Base-by-base conservation (phyloP, 2,113 vertebrate genomes). In the Eretmodus cyanostictus region DNA sequence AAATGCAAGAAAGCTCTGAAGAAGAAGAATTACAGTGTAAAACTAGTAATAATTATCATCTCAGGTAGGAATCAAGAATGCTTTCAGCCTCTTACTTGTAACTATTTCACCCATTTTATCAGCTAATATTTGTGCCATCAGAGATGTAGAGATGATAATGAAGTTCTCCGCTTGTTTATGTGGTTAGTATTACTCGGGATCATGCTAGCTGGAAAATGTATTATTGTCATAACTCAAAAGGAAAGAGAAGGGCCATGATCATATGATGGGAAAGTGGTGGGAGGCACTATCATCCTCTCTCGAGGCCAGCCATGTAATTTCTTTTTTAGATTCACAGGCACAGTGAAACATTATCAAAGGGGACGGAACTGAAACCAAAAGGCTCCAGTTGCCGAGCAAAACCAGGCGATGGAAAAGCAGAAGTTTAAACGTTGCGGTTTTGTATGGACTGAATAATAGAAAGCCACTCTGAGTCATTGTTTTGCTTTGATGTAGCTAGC, bases 241-340 rank as follows among this genome's bases (percentile, higher is more conserved):
- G 81, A 71, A 87, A 82, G 49, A 34, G 17, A 83, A 79, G 81
- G 55, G 80, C 51, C 86, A 91, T 88, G 81, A 86, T 54, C 87
- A 80, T 57, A 40, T 55, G 76, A 84, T 87, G 55, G 40, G 24
- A 82, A 87, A 84, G 38, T 81, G 51, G 61, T 89, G 79, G 80
- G 89, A 91, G 84, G 89, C 84, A n/a, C 55, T 36, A 27, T 87
- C 76, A 16, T 47, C 55, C 49, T 80, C 82, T 87, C 84, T 51
- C 7, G 31, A 84, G 86, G 36, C 82, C 86, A 86, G 82, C 47
- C 61, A 19, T 63, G 81, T 93, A 80, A 93, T 93, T 92, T 91
- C 27, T 82, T 76, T 91, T 86, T 83, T 59, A 63, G 83, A 92
- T 90, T 93, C 87, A 85, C 55, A 83, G 88, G 78, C 88, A 93